phyloP scores from a whole-genome alignment of 2,797 vertebrate genomes.

The Typhlichthys eigenmanni region DNA sequence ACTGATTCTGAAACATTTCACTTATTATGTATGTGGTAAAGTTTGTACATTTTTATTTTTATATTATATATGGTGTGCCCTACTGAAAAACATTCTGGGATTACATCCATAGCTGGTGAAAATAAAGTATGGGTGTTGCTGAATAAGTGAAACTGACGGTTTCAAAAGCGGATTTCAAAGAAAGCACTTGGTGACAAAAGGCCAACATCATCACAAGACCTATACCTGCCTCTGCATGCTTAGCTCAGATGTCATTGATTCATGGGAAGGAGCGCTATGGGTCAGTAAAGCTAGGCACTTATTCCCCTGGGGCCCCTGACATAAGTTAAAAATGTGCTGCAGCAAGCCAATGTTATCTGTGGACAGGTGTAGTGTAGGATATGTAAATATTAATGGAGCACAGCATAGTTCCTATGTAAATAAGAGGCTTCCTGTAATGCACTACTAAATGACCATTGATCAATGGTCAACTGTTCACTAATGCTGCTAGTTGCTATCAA shows the following conservation, averaged over 20 bases:
- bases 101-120: constrained; percentile 14
- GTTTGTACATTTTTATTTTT: too few relatives aligned
- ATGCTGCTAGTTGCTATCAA: constrained; percentile 3
- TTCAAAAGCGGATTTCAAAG: constrained; percentile 33
- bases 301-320: constrained; percentile 49
- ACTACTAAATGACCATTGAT: constrained; percentile 17
- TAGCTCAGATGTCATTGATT: constrained; percentile 47
- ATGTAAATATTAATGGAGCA: constrained; percentile 40
- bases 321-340: constrained; percentile 42
- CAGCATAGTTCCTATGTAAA: constrained; percentile 45
- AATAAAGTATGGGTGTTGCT: constrained; percentile 22
- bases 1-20: constrained; percentile 11
- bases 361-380: constrained; percentile 37
- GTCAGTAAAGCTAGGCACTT: constrained; percentile 44
- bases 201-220: constrained; percentile 23
- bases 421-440: constrained; percentile 31
- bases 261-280: constrained; percentile 49
- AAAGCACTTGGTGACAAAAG: constrained; percentile 29
- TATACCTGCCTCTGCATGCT: constrained; percentile 49
- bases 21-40: too few relatives aligned
- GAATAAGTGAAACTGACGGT: constrained; percentile 28
- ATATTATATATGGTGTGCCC: too few relatives aligned
- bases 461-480: constrained; percentile 14
- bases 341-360: constrained; percentile 47
- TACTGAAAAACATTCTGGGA: constrained; percentile 1